Evolutionary conservation across 1,140 invertebrate genomes (phyloP).

Genomic region (Augochlora pura): DNA sequence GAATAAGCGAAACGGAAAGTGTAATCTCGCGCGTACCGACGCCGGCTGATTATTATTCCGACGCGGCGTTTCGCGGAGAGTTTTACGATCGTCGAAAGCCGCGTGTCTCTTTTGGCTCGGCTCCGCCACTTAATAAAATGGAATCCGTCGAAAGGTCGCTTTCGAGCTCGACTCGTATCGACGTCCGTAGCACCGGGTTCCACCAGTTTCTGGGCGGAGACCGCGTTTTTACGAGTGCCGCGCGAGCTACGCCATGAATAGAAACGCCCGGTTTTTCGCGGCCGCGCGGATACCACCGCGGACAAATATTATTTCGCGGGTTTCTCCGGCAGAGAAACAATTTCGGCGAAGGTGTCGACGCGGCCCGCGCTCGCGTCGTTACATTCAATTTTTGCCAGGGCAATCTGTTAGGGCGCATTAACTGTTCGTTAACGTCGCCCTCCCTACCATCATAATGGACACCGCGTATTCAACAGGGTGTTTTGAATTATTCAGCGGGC

Average conservation of each 20-base stretch:
- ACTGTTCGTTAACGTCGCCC: neutral
- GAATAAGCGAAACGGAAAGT: neutral
- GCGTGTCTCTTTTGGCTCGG: neutral
- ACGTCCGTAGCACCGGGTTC: too few species aligned
- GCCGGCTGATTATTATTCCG: neutral
- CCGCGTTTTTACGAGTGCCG: too few species aligned
- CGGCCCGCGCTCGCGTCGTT: too few species aligned
- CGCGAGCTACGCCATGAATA: too few species aligned
- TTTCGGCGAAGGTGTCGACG: too few species aligned
- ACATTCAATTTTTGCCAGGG: neutral
- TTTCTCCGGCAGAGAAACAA: too few species aligned
- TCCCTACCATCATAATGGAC: neutral
- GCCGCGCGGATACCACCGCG: too few species aligned
- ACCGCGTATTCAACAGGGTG: neutral
- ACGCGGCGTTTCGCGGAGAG: neutral
- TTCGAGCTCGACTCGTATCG: too few species aligned
- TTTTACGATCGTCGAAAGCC: neutral
- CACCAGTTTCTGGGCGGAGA: too few species aligned
- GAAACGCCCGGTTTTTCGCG: too few species aligned
- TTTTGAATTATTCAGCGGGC: neutral
- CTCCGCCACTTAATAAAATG: neutral
- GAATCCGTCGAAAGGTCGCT: neutral
- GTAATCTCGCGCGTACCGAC: neutral
- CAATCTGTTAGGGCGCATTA: neutral
- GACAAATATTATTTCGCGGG: too few species aligned